A percentile compares a stretch with the other conserved stretches of the same genome.
Evolutionary conservation across 2,888 invertebrate species (phyloP).

Genomic region (Parnassius mnemosyne): DNA sequence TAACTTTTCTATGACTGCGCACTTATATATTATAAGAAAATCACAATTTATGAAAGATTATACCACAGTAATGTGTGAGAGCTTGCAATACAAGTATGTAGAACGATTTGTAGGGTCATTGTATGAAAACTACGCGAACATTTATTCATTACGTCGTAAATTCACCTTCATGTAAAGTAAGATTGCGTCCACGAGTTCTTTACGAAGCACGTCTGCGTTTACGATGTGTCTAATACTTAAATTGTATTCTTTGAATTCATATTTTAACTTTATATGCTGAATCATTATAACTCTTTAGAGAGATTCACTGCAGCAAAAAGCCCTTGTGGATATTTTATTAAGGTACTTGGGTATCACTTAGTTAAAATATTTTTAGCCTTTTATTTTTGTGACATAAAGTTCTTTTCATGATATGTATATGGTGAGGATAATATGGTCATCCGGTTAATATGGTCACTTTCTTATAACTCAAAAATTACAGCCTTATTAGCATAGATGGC

Average conservation of each 20-base stretch:
- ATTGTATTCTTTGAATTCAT: slow-evolving; percentile 24
- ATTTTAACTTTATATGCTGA: slow-evolving; percentile 16
- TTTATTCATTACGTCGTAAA: slow-evolving; percentile 30
- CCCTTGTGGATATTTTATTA: too few relatives aligned
- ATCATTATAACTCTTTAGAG: neutral
- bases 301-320: too few relatives aligned
- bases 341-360: too few relatives aligned
- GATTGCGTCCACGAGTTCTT: slow-evolving; percentile 15
- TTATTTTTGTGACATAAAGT: too few relatives aligned
- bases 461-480: too few relatives aligned
- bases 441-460: too few relatives aligned
- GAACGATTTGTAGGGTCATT: slow-evolving; percentile 17
- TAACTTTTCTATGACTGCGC: neutral
- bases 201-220: slow-evolving; percentile 21
- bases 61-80: neutral
- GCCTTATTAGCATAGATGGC: too few relatives aligned
- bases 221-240: slow-evolving; percentile 22
- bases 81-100: slow-evolving; percentile 1
- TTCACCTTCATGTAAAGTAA: slow-evolving; percentile 13
- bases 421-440: too few relatives aligned
- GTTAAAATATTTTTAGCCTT: too few relatives aligned
- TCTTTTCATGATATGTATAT: too few relatives aligned
- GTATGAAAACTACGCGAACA: slow-evolving; percentile 26
- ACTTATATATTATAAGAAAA: neutral
- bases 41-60: neutral